Evolutionary conservation across 37 sponge, comb jelly and placozoan species (phyloP), one percentile per base, ranked within the genome.

Genomic region (Tethya wilhelma): DNA sequence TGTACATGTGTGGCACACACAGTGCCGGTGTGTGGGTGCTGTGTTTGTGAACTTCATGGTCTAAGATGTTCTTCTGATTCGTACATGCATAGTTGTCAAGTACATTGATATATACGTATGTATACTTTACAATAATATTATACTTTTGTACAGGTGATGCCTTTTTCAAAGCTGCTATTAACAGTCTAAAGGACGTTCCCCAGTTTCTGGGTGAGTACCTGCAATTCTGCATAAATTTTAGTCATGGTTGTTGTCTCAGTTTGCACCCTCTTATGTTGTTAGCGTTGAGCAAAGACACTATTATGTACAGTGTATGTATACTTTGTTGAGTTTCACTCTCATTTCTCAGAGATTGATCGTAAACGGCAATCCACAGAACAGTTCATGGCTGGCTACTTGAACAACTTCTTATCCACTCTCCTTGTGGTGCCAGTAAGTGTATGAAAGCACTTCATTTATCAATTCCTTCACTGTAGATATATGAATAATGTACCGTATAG

Each of bases 91-190:
- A n/a, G 9, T 49, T 49, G 14, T 49, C 9, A 19, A 49, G 9
- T 49, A 49, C 9, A 49, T 49, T 49, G 9, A 14, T 49, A 49
- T 19, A 14, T 49, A 60, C 20, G 7, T 60, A n/a, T 60, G 63
- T 60, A 60, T 12, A 60, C 6, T 60, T 60, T 26, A 25, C 7
- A 12, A 25, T 23, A 26, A n/a, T 60, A n/a, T n/a, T 25, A 22
- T 69, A 42, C 7, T 19, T 22, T 80, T 43, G 26, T 37, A 4
- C 71, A 97, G 98, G 96, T 64, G 99, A 98, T 79, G 84, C 94
- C 20, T 92, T 98, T 69, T 84, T 94, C 75, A 94, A 94, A 43
- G 87, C 92, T 22, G 96, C 95, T 26, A 85, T 96, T 29, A 89
- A 67, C 38, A n/a, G 77, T 12, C 34, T 98, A 4, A 67, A 87